Percentiles rank a stretch among this genome's conserved stretches.
These are phyloP conservation scores for Palythoa caribaeorum DNA, from an alignment of 92 coral and sea anemone species.

Conservation along the genomic window DNA sequence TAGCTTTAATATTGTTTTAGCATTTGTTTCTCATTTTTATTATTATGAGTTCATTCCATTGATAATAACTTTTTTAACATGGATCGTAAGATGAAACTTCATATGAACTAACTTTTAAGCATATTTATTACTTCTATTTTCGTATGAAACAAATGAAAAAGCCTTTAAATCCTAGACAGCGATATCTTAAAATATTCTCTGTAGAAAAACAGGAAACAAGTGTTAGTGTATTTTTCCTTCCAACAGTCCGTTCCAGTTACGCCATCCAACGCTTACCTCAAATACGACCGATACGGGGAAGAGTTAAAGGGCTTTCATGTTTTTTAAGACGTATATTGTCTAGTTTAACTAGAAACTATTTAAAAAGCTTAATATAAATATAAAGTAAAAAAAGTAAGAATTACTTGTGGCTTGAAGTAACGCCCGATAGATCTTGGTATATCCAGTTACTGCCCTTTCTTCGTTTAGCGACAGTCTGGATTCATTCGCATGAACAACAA, in stretches of 20 bases:
- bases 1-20: no score
- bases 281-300: neutral
- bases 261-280: neutral
- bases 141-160: no score
- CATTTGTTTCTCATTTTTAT: no score
- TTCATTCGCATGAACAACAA: constrained; percentile 76
- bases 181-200: neutral
- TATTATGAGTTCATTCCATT: no score
- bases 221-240: neutral
- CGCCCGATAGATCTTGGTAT: constrained; percentile 62
- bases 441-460: constrained; percentile 70
- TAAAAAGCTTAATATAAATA: neutral
- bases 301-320: neutral
- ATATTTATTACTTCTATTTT: no score
- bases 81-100: no score
- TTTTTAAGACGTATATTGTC: neutral
- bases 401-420: constrained; percentile 53
- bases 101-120: no score
- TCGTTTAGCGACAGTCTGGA: constrained; percentile 71
- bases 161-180: no score
- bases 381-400: neutral
- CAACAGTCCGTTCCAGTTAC: neutral
- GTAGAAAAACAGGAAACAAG: neutral
- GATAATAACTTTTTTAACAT: no score
- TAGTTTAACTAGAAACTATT: neutral